Evolutionary conservation across 2,113 vertebrate species (phyloP).

Genomic region (Progne subis): DNA sequence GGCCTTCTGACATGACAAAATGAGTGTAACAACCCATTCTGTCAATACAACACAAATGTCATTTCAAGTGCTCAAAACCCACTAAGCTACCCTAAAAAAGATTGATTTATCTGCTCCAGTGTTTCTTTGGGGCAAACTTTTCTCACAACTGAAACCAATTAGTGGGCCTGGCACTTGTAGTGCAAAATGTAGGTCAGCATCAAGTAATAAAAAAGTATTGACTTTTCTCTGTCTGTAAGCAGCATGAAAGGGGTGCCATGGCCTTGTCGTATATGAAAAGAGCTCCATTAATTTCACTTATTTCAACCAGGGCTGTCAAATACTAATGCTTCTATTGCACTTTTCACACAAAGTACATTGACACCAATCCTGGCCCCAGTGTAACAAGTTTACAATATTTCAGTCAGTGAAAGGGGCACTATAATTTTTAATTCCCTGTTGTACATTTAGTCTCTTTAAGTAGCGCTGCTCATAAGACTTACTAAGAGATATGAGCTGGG

Average conservation of each 20-base stretch:
- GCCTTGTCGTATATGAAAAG: constrained; percentile 89
- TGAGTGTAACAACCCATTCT: constrained; percentile 50
- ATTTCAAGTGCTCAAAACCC: constrained; percentile 74
- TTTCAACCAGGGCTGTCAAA: constrained; percentile 88
- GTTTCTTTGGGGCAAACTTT: constrained; percentile 86
- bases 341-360: constrained; percentile 83
- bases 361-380: constrained; percentile 75
- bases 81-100: constrained; percentile 84
- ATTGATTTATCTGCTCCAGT: constrained; percentile 87
- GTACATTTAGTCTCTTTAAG: constrained; percentile 45
- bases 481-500: constrained; percentile 32
- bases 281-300: constrained; percentile 92
- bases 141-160: constrained; percentile 90
- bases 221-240: constrained; percentile 91
- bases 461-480: constrained; percentile 28
- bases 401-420: constrained; percentile 64
- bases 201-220: constrained; percentile 93
- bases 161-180: constrained; percentile 86
- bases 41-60: constrained; percentile 69
- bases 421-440: constrained; percentile 72
- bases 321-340: constrained; percentile 86
- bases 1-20: constrained; percentile 68
- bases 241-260: constrained; percentile 85
- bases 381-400: constrained; percentile 85
- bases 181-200: constrained; percentile 88